Evolutionary conservation across 2,113 vertebrate species (phyloP), one percentile per base, ranked within the genome.

Genomic region (Hipposideros armiger): DNA sequence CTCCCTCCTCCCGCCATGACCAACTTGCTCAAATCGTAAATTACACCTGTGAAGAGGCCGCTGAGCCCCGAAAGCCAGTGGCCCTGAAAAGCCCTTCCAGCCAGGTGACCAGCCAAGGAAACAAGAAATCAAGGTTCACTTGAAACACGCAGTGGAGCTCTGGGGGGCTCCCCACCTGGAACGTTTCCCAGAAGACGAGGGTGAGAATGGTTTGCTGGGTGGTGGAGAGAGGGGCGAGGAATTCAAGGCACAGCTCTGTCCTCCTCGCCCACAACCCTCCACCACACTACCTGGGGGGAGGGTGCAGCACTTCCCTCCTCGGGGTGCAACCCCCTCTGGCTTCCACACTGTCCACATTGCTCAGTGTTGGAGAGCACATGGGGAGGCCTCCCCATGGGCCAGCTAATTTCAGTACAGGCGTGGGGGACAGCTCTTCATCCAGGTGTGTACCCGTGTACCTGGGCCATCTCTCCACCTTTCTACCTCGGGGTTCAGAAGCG

Each of bases 361-460:
- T 78, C 24, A 30, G 22, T 11, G 6, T 0, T 67, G 36, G 50
- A 36, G 77, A 42, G 69, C 15, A 78, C 28, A 0, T 56, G 8
- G 22, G 1, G 66, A 20, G 64, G 28, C 17, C 30, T 40, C 5
- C 32, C 45, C 3, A 13, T 13, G 69, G 36, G 7, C n/a, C 30
- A 19, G 10, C 36, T 30, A 19, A 42, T 28, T 80, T 56, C 36
- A 84, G 58, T 10, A 26, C 56, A 5, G 66, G 19, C 7, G 11
- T 32, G 50, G 42, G 11, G 26, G 83, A 74, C 42, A 42, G 52
- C 36, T 87, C 62, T 10, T 11, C 1, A 26, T 1, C 8, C 17
- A 3, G 1, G 36, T 36, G 36, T 36, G 36, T 1, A 42, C 56
- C 26, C 2, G 24, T 8, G 2, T 8, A 22, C 26, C n/a, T 10